These are phyloP conservation scores for Pseudocheirus occidentalis DNA, from an alignment of 2,797 vertebrate species.

Conservation along the genomic window DNA sequence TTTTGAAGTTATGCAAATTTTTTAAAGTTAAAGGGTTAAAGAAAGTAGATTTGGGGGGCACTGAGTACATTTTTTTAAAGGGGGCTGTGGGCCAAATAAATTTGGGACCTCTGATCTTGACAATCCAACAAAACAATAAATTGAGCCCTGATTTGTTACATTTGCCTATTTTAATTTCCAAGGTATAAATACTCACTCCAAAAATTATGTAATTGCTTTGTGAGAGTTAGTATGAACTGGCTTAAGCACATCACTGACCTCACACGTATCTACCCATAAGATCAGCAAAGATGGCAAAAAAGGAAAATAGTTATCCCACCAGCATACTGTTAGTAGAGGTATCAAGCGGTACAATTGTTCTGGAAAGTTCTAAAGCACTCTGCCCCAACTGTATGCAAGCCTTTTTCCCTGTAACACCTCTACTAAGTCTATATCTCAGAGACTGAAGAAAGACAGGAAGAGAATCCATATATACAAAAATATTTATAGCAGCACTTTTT, in stretches of 20 bases:
- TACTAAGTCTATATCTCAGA: background rate
- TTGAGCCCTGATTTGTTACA: too few relatives aligned
- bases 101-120: too few relatives aligned
- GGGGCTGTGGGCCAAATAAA: too few relatives aligned
- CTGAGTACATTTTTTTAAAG: too few relatives aligned
- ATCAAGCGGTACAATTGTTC: background rate
- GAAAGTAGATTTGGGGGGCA: too few relatives aligned
- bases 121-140: too few relatives aligned
- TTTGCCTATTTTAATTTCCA: background rate
- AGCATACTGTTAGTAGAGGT: background rate
- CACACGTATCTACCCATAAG: background rate
- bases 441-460: background rate
- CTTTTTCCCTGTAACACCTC: background rate
- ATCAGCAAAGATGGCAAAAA: background rate
- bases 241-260: background rate
- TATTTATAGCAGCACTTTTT: background rate
- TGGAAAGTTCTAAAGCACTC: background rate
- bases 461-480: background rate
- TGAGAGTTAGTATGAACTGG: background rate
- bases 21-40: too few relatives aligned
- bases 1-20: too few relatives aligned
- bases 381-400: background rate
- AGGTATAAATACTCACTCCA: background rate
- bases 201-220: background rate
- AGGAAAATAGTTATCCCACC: background rate